Conservation (phyloP, 2,797 vertebrate species). For the Mastacembelus armatus region DNA sequence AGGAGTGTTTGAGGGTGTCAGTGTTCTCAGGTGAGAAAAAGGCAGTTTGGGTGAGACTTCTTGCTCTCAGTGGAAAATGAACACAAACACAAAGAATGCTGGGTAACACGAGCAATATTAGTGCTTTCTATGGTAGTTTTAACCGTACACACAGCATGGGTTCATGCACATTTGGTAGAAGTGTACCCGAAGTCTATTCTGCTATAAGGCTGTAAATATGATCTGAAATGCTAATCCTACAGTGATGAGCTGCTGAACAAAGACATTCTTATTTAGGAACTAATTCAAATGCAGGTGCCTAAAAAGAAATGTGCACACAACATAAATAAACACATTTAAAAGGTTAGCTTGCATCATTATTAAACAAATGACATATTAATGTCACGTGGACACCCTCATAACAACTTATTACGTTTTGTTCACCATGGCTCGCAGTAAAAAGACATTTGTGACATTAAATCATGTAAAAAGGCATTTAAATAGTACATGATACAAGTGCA, state of each 20-base stretch:
- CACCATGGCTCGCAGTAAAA: constrained; percentile 55
- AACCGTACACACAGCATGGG: constrained; percentile 48
- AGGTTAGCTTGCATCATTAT: constrained; percentile 39
- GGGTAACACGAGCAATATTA: constrained; percentile 22
- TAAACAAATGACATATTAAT: no score
- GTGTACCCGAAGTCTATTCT: constrained; percentile 60
- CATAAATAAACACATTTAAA: constrained; percentile 52
- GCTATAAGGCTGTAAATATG: constrained; percentile 71
- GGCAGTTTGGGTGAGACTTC: constrained; percentile 74
- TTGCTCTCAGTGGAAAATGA: constrained; percentile 52
- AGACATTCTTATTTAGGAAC: constrained; percentile 25
- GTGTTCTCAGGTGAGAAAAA: constrained; percentile 66
- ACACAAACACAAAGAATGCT: constrained; percentile 30
- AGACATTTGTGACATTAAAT: constrained; percentile 68
- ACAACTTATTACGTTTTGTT: constrained; percentile 51
- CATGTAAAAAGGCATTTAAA: constrained; percentile 79
- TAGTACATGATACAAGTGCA: constrained; percentile 81
- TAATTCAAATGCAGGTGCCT: constrained; percentile 20
- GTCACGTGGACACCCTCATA: constrained; percentile 21
- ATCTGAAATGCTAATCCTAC: constrained; percentile 43
- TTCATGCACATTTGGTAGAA: constrained; percentile 75
- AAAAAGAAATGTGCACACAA: constrained; percentile 56
- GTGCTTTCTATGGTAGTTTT: constrained; percentile 46
- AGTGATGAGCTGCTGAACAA: constrained; percentile 31
- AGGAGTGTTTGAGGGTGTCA: constrained; percentile 20